Evolutionary conservation across 2,797 vertebrate genomes (phyloP).

Genomic region (Myiotriccus ornatus): DNA sequence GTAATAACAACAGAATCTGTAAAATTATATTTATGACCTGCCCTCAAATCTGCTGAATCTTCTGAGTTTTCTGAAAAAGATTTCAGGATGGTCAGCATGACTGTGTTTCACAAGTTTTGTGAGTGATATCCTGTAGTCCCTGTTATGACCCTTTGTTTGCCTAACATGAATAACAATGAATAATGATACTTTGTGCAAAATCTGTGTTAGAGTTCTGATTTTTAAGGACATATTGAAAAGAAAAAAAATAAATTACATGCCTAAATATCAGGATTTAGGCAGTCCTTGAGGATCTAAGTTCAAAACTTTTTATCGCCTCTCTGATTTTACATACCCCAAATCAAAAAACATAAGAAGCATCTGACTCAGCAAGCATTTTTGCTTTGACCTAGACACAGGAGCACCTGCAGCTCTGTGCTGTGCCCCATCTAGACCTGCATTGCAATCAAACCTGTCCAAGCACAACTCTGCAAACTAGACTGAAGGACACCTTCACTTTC

Average conservation of each 20-base stretch:
- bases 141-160: background rate
- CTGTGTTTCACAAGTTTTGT: background rate
- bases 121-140: background rate
- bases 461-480: background rate
- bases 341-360: rapidly evolving
- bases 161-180: background rate
- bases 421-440: background rate
- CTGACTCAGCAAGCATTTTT: background rate
- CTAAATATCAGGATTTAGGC: background rate
- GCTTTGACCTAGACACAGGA: background rate
- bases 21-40: background rate
- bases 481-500: background rate
- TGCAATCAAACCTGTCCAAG: background rate
- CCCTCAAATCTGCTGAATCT: background rate
- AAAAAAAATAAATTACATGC: background rate
- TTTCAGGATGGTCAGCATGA: background rate
- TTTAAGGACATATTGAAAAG: background rate
- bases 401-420: background rate
- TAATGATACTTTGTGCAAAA: background rate
- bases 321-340: background rate
- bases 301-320: background rate
- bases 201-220: background rate
- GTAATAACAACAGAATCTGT: background rate
- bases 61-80: background rate
- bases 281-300: background rate